Evolutionary conservation across 1,140 invertebrate species (phyloP).

Genomic region (Trachelipus rathkii): DNA sequence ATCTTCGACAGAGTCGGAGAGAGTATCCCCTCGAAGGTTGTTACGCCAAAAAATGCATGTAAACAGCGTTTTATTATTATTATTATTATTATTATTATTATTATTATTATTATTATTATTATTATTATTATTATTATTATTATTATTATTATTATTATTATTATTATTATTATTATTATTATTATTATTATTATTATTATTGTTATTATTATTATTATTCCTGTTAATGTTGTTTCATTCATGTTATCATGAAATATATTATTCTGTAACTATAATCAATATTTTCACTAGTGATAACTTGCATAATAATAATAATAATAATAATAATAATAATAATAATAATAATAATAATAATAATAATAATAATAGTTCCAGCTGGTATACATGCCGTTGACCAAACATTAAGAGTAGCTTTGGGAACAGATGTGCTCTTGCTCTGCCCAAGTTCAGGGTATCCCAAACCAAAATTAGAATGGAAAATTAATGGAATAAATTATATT

Average conservation of each 20-base stretch:
- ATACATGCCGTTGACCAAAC: slow-evolving; percentile 59
- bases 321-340: background rate
- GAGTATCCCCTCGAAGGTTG: background rate
- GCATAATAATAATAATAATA: background rate
- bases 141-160: no score
- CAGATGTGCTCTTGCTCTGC: slow-evolving; percentile 59
- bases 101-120: no score
- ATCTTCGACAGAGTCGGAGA: background rate
- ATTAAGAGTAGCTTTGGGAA: slow-evolving; percentile 54
- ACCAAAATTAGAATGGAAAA: slow-evolving; percentile 35
- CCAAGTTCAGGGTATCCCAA: slow-evolving; percentile 58
- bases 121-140: no score
- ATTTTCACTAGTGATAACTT: background rate
- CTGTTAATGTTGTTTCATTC: no score
- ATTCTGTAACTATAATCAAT: no score
- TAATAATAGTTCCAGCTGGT: slow-evolving; percentile 56
- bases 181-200: no score
- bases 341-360: slow-evolving; percentile 2
- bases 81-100: no score
- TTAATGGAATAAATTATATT: background rate
- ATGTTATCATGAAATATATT: no score
- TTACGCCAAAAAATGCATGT: background rate
- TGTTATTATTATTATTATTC: no score
- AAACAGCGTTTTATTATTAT: background rate
- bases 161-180: no score